Percentiles rank a stretch among this genome's conserved stretches.
Evolutionary conservation across 2,888 invertebrate species (phyloP).

Genomic region (Rhimphoctona megacephalus): DNA sequence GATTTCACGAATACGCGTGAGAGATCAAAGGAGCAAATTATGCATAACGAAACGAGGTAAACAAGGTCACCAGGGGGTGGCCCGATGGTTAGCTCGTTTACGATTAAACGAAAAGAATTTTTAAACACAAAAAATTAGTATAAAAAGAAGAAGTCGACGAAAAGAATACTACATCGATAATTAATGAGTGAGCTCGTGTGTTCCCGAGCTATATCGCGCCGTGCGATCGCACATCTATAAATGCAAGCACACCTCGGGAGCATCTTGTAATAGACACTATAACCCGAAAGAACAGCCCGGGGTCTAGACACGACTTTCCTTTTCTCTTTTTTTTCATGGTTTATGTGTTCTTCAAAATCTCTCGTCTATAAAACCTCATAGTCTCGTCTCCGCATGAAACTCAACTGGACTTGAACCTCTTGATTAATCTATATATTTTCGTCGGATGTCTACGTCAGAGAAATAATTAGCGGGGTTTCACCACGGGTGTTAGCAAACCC

Average conservation of each 20-base stretch:
- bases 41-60: constrained; percentile 57
- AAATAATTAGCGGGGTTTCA: constrained; percentile 65
- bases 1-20: constrained; percentile 39
- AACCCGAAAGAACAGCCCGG: constrained; percentile 32
- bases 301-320: constrained; percentile 52
- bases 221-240: constrained; percentile 62
- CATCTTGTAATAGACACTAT: constrained; percentile 61
- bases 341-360: not conserved
- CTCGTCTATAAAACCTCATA: not conserved
- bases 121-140: constrained; percentile 4
- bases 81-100: constrained; percentile 18
- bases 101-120: constrained; percentile 48
- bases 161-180: constrained; percentile 48
- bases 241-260: constrained; percentile 62
- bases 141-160: constrained; percentile 34
- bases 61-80: constrained; percentile 63
- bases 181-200: constrained; percentile 61
- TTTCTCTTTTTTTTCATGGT: constrained; percentile 29
- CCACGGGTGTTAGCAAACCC: constrained; percentile 54
- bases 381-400: constrained; percentile 10
- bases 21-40: constrained; percentile 53
- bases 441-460: constrained; percentile 40
- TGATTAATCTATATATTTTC: constrained; percentile 49
- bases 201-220: constrained; percentile 51
- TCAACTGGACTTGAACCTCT: constrained; percentile 19